Evolutionary conservation across 2,797 vertebrate genomes (phyloP), one percentile per base, ranked within the genome.

Genomic region (Darevskia nairensis): DNA sequence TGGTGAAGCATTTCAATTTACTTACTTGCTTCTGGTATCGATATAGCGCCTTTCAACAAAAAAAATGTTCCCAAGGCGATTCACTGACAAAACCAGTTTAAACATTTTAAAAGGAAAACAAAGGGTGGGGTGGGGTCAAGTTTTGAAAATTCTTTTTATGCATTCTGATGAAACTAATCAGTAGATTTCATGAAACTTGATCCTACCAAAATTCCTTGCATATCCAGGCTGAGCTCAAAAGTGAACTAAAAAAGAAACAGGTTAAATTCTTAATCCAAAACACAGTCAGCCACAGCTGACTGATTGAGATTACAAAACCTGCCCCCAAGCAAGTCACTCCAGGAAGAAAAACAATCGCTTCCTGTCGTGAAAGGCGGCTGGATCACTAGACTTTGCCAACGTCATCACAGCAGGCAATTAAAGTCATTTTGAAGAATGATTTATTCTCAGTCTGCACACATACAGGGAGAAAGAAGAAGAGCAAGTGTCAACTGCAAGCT

Each of bases 281-380:
- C 11, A 77, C 39, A 88, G 39, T 6, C 68, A 55, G 9, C 11
- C 55, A 84, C 59, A 4, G 23, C 0, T 78, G 41, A 66, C 64
- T 93, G 68, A 80, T 81, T 32, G 0, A 8, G 32, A 82, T 19
- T 46, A 35, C 86, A 6, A 46, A 44, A 86, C 86, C 69, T 86
- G 85, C 21, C 81, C 27, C 41, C 25, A 68, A 68, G 75, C 72
- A 66, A 83, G 8, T 76, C 86, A 87, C 4, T 13, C 0, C 41
- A 55, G 44, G 74, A 89, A 89, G 85, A 44, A 91, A 19, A 39
- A 19, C 13, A 61, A 80, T 72, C 0, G 0, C 8, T 86, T 88
- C 64, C 79, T 71, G 50, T 15, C 46, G 11, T 1, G 55, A 44
- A 35, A 71, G 2, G 59, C 10, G 32, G 8, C 25, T 39, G 50